These are phyloP conservation scores for Macrophya alboannulata DNA, from an alignment of 2,888 invertebrate species.

Conservation along the genomic window DNA sequence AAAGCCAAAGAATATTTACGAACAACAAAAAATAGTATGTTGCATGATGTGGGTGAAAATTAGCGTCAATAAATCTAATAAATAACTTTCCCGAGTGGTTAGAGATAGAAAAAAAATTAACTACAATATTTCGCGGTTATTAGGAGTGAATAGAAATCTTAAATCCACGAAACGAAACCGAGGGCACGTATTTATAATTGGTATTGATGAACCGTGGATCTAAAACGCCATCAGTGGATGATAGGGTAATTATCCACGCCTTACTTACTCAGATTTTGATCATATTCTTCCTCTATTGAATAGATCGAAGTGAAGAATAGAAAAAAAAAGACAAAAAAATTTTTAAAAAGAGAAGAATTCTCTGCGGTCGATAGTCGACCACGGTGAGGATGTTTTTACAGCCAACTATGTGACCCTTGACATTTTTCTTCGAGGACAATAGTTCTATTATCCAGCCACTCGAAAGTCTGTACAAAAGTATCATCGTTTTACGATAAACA, in stretches of 20 bases:
- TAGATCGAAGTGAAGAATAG: background rate
- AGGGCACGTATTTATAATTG: conserved; percentile 14
- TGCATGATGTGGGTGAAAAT: background rate
- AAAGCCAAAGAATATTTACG: background rate
- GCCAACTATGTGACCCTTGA: conserved; percentile 44
- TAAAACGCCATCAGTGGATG: background rate
- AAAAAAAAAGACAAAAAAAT: background rate
- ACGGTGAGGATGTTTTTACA: conserved; percentile 38
- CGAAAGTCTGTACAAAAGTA: background rate
- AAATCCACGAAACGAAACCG: background rate
- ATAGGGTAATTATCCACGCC: conserved; percentile 30
- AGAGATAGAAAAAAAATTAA: background rate
- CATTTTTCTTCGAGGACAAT: conserved; percentile 33
- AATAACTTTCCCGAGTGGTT: background rate
- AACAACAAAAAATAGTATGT: background rate
- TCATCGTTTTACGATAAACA: conserved; percentile 5
- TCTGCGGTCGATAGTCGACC: conserved; percentile 19
- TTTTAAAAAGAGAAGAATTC: conserved; percentile 1
- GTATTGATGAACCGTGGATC: background rate
- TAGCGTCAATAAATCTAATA: background rate
- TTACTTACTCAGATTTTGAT: conserved; percentile 12
- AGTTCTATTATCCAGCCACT: background rate
- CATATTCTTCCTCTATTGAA: conserved; percentile 19
- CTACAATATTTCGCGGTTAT: conserved; percentile 11
- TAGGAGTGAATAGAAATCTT: conserved; percentile 18